Evolutionary conservation across 92 coral and sea anemone genomes (phyloP).

Genomic region (Phymanthus crucifer): DNA sequence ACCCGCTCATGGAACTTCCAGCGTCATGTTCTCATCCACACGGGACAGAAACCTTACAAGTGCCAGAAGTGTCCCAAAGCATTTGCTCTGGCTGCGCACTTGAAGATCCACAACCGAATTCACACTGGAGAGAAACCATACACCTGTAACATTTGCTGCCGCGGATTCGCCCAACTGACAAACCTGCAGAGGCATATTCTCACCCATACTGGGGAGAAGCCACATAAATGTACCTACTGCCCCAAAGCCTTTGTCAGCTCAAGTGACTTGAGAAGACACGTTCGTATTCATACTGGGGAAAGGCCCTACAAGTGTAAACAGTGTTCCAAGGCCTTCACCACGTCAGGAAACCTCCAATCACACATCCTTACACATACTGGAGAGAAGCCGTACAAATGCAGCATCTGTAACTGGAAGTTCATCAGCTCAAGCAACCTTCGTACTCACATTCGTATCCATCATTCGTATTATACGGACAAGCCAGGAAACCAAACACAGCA

Average conservation of each 20-base stretch:
- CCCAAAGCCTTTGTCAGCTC: conserved; percentile 99
- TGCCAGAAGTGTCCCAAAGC: conserved; percentile 99
- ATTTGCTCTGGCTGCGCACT: conserved; percentile 98
- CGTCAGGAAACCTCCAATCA: conserved; percentile 95
- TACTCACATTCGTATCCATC: conserved; percentile 97
- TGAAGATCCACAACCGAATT: conserved; percentile 96
- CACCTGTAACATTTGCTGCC: conserved; percentile 94
- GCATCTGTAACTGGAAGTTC: conserved; percentile 97
- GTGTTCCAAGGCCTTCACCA: conserved; percentile 97
- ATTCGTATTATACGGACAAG: conserved; percentile 76
- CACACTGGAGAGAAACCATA: conserved; percentile 97
- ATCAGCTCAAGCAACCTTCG: conserved; percentile 97
- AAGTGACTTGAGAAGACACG: conserved; percentile 95
- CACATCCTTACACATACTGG: conserved; percentile 98
- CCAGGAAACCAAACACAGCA: conserved; percentile 46
- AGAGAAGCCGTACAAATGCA: conserved; percentile 95
- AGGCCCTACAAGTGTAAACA: conserved; percentile 97
- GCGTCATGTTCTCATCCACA: conserved; percentile 95
- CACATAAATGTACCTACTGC: conserved; percentile 96
- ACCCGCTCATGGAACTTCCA: conserved; percentile 99
- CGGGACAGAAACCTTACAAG: conserved; percentile 97
- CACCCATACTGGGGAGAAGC: conserved; percentile 98
- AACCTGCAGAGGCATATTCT: conserved; percentile 94
- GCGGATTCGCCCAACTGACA: conserved; percentile 97
- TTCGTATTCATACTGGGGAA: conserved; percentile 95